Evolutionary conservation across 2,113 vertebrate genomes (phyloP).

Genomic region (Engraulis encrasicolus): DNA sequence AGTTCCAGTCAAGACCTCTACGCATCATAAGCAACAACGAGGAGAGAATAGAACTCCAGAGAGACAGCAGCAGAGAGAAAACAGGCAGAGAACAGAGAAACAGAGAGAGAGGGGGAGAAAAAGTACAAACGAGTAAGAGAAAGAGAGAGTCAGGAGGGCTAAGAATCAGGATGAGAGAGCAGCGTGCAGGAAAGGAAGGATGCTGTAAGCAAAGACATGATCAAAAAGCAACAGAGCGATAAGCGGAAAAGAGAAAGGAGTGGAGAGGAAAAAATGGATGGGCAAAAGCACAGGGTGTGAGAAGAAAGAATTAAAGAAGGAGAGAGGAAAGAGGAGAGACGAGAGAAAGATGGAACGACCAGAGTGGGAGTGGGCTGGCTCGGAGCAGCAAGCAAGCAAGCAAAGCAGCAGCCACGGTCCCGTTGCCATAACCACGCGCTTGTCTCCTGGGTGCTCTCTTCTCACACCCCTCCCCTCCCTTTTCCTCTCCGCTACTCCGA

Average conservation of each 20-base stretch:
- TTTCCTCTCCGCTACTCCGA: slow-evolving; percentile 38
- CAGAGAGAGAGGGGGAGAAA: no score
- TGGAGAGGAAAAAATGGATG: background rate
- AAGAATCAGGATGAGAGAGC: background rate
- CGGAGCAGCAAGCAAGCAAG: no score
- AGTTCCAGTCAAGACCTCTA: slow-evolving; percentile 55
- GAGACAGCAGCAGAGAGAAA: slow-evolving; percentile 40
- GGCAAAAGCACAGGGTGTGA: slow-evolving; percentile 19
- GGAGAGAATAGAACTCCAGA: slow-evolving; percentile 25
- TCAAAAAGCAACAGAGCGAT: slow-evolving; percentile 1
- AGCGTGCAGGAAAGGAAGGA: background rate
- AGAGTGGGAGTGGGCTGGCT: slow-evolving; percentile 45
- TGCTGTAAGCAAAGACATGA: background rate
- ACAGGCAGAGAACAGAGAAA: slow-evolving; percentile 13
- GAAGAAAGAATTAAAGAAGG: background rate
- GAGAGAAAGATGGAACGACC: background rate
- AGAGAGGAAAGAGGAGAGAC: background rate
- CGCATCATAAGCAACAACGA: slow-evolving; percentile 33
- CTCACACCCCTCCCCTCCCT: slow-evolving; percentile 41
- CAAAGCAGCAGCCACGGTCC: slow-evolving; percentile 40
- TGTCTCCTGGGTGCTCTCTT: slow-evolving; percentile 10
- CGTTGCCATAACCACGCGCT: slow-evolving; percentile 48
- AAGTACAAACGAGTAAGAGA: background rate
- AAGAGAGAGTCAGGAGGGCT: background rate
- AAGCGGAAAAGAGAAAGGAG: slow-evolving; percentile 18